A percentile compares a stretch with the other conserved stretches of the same genome.
Conservation (phyloP, 2,113 vertebrate genomes). For the Halichoeres trimaculatus region DNA sequence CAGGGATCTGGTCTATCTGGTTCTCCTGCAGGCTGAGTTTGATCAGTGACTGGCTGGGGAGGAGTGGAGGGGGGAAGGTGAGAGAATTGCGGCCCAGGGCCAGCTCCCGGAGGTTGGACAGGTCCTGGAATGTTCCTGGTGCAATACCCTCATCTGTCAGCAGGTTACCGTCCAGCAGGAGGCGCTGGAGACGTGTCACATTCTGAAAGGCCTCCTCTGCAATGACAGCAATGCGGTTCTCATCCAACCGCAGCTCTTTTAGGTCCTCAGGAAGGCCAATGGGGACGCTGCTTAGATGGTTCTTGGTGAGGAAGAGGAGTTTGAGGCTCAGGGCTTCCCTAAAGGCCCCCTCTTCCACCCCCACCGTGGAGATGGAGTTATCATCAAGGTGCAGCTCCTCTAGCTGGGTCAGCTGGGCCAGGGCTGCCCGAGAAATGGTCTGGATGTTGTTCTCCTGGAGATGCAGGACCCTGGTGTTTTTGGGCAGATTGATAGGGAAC, state of each 20-base stretch:
- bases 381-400: constrained; percentile 97
- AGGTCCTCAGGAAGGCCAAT: constrained; percentile 93
- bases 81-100: constrained; percentile 95
- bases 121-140: constrained; percentile 92
- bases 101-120: constrained; percentile 92
- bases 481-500: constrained; percentile 97
- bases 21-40: constrained; percentile 96
- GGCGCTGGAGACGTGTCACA: constrained; percentile 91
- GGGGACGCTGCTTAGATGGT: constrained; percentile 96
- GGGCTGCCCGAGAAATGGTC: constrained; percentile 94
- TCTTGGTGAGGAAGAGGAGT: constrained; percentile 96
- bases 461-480: constrained; percentile 92
- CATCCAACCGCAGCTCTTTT: constrained; percentile 94
- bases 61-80: constrained; percentile 89
- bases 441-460: constrained; percentile 99
- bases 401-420: constrained; percentile 91
- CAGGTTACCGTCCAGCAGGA: constrained; percentile 96
- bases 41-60: constrained; percentile 89
- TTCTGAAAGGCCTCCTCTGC: constrained; percentile 96
- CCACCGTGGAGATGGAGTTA: constrained; percentile 97
- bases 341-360: constrained; percentile 97
- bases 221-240: constrained; percentile 95
- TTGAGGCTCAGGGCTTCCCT: constrained; percentile 95
- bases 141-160: constrained; percentile 94
- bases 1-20: constrained; percentile 93